phyloP scores from a whole-genome alignment of 2,113 vertebrate genomes.

The Chaetorhynchus papuensis region DNA sequence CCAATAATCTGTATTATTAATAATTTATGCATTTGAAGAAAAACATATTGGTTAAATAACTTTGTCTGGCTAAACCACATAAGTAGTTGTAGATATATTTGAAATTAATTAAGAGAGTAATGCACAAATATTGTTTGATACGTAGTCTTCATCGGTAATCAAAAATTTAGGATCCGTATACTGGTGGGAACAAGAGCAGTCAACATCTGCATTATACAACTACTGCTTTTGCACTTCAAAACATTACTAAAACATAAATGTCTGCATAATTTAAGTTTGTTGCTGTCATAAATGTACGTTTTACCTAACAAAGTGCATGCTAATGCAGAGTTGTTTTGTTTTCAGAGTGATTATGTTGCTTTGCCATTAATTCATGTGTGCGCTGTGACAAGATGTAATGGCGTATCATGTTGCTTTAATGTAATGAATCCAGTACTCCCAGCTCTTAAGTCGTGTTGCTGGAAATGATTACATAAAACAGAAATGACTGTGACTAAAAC shows the following conservation, averaged over 20 bases:
- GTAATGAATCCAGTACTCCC: slow-evolving; percentile 68
- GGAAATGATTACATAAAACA: slow-evolving; percentile 71
- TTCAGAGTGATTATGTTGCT: slow-evolving; percentile 70
- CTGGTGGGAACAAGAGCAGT: neutral
- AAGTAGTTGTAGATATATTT: neutral
- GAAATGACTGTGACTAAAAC: slow-evolving; percentile 52
- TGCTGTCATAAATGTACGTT: neutral
- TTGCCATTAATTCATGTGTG: slow-evolving; percentile 62
- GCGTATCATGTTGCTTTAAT: slow-evolving; percentile 72
- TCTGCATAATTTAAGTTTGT: neutral
- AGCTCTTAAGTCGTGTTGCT: slow-evolving; percentile 62
- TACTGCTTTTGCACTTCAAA: neutral
- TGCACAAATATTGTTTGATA: neutral
- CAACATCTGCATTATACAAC: neutral
- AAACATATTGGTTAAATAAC: neutral
- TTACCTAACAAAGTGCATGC: slow-evolving; percentile 61
- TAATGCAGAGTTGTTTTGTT: slow-evolving; percentile 70
- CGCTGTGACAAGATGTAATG: slow-evolving; percentile 67
- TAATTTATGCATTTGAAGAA: neutral
- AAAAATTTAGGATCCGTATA: neutral
- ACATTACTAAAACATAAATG: neutral
- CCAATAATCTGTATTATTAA: neutral
- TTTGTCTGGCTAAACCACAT: neutral
- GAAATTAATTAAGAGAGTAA: neutral
- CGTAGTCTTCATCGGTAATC: neutral